phyloP scores from a whole-genome alignment of 2,113 vertebrate species.

The Cariama cristata region DNA sequence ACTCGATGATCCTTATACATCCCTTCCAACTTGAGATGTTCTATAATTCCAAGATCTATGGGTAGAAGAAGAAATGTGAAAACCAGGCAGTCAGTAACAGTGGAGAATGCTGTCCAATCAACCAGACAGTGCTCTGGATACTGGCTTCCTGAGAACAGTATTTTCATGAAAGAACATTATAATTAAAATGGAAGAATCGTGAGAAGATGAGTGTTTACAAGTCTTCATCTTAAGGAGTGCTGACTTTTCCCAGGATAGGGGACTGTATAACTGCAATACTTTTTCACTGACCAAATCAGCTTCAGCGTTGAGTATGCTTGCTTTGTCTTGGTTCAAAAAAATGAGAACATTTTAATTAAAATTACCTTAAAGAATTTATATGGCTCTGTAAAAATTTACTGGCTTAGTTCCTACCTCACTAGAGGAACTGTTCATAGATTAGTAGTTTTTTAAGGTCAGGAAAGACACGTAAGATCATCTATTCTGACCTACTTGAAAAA shows the following conservation, averaged over 20 bases:
- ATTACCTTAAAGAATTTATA: not conserved
- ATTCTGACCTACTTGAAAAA: not conserved
- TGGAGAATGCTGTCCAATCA: not conserved
- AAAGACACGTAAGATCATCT: not conserved
- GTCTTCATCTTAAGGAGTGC: not conserved
- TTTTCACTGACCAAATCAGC: not conserved
- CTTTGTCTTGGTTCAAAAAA: not conserved
- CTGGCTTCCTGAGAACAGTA: not conserved
- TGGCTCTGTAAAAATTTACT: not conserved
- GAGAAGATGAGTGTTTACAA: not conserved
- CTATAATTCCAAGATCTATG: not conserved
- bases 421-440: not conserved
- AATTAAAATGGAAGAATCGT: not conserved
- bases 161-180: not conserved
- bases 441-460: not conserved
- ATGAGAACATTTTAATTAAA: not conserved
- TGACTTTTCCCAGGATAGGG: not conserved
- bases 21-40: not conserved
- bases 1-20: not conserved
- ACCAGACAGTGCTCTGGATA: not conserved
- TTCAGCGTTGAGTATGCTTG: not conserved
- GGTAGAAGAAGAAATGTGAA: not conserved
- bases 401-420: not conserved
- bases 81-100: not conserved
- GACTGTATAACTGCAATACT: not conserved